These are phyloP conservation scores for Pygoscelis antarcticus DNA, from an alignment of 2,113 vertebrate genomes.

Conservation along the genomic window DNA sequence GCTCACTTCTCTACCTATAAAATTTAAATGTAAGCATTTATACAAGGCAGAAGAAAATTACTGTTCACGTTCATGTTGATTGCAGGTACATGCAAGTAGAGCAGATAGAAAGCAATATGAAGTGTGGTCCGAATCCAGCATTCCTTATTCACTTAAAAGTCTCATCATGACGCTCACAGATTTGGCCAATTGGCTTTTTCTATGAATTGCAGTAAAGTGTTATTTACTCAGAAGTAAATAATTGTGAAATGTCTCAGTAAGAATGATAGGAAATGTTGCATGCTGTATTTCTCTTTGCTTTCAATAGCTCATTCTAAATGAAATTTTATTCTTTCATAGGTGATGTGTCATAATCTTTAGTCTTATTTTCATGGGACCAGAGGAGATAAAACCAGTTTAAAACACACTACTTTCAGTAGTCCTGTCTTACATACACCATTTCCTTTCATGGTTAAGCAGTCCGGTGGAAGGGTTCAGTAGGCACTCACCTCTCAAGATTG, in stretches of 20 bases:
- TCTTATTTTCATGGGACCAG: background rate
- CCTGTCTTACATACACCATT: background rate
- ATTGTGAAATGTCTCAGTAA: background rate
- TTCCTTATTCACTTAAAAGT: background rate
- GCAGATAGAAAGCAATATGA: background rate
- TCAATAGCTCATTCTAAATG: background rate
- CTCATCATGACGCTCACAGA: background rate
- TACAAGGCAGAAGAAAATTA: background rate
- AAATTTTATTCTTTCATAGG: background rate
- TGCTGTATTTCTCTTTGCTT: background rate
- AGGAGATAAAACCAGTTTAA: background rate
- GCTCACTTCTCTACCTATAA: background rate
- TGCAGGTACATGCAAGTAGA: background rate
- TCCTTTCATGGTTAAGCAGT: background rate
- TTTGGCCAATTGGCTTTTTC: background rate
- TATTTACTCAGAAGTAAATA: background rate
- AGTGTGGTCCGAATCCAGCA: background rate
- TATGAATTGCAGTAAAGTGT: background rate
- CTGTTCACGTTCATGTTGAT: rapidly evolving
- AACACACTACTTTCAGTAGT: background rate
- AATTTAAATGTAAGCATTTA: background rate
- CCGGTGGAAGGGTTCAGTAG: background rate
- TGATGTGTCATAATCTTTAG: background rate
- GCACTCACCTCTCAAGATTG: background rate
- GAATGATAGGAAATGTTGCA: background rate